Evolutionary conservation across 2,888 invertebrate genomes (phyloP).

Genomic region (Lymantria monacha): DNA sequence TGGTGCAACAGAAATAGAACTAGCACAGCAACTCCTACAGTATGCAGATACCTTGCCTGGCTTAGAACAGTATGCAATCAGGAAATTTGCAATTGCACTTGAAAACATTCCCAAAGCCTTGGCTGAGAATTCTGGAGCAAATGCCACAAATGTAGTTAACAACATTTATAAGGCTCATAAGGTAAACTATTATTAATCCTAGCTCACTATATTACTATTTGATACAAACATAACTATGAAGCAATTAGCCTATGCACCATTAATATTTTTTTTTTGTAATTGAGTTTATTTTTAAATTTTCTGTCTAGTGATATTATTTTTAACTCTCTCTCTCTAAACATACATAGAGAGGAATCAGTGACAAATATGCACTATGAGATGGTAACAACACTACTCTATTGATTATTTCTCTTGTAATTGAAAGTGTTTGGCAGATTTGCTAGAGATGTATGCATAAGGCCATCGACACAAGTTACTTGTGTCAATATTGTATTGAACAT

Average conservation of each 20-base stretch:
- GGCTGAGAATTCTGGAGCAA: conserved; percentile 96
- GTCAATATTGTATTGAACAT: too few relatives aligned
- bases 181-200: conserved; percentile 43
- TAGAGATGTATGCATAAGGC: too few relatives aligned
- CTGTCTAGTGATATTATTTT: too few relatives aligned
- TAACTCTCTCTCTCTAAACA: too few relatives aligned
- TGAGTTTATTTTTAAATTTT: too few relatives aligned
- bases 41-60: conserved; percentile 97
- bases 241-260: neutral
- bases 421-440: too few relatives aligned
- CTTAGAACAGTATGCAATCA: conserved; percentile 97
- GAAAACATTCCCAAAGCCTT: conserved; percentile 95
- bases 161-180: conserved; percentile 97
- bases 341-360: too few relatives aligned
- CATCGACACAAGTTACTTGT: too few relatives aligned
- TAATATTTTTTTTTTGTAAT: neutral
- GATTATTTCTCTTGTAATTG: too few relatives aligned
- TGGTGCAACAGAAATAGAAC: conserved; percentile 96
- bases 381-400: too few relatives aligned
- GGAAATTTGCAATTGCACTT: conserved; percentile 94
- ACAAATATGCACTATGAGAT: too few relatives aligned
- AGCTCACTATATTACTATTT: neutral
- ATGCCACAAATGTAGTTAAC: conserved; percentile 92
- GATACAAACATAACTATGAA: neutral
- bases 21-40: conserved; percentile 92